Percentiles rank a stretch among this genome's conserved stretches.
phyloP scores from a whole-genome alignment of 2,888 invertebrate genomes.

The Acronicta leporina region DNA sequence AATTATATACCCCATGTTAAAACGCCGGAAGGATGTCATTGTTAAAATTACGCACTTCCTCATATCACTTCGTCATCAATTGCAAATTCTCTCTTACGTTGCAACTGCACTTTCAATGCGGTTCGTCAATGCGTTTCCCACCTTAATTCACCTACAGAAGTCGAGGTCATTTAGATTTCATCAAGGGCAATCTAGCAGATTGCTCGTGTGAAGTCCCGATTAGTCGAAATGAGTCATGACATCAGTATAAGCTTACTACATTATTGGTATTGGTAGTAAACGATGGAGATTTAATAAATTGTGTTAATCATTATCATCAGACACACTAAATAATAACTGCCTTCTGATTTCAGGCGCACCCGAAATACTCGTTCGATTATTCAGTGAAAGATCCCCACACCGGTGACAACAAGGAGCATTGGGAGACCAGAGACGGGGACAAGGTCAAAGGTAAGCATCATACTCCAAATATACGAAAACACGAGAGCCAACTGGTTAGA shows the following conservation, averaged over 20 bases:
- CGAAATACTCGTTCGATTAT: constrained; percentile 89
- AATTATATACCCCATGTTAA: no score
- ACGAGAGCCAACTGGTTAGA: no score
- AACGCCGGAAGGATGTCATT: no score
- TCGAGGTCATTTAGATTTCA: not conserved
- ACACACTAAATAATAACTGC: not conserved
- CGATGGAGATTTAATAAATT: no score
- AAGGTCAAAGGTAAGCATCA: constrained; percentile 85
- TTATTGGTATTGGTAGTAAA: no score
- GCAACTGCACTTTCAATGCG: not conserved
- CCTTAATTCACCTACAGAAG: not conserved
- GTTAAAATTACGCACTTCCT: no score
- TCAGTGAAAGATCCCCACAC: constrained; percentile 90
- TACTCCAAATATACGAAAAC: no score
- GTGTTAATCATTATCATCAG: no score
- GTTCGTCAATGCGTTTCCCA: not conserved
- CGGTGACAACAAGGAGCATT: constrained; percentile 89
- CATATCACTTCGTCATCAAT: no score
- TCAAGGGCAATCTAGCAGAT: not conserved
- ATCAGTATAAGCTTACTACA: no score
- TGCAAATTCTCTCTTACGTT: no score
- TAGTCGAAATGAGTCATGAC: no score
- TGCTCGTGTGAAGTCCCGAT: not conserved
- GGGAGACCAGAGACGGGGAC: constrained; percentile 90
- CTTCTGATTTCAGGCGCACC: constrained; percentile 82